Evolutionary conservation across 2,797 vertebrate species (phyloP), one percentile per base, ranked within the genome.

Genomic region (Tympanoctomys barrerae): DNA sequence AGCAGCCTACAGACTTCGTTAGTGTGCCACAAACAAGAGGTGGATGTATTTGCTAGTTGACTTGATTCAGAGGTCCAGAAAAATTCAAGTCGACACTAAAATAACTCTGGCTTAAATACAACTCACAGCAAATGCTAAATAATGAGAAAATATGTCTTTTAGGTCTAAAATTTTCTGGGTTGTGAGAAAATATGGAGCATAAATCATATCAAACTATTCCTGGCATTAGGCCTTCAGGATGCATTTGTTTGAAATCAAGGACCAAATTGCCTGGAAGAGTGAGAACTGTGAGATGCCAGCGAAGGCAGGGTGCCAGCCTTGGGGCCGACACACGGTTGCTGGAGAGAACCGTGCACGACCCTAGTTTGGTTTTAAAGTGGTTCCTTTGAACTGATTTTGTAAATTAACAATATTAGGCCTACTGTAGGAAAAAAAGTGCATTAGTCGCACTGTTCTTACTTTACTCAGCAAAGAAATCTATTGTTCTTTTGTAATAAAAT

Each of bases 231-330:
- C 98, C 98, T 98, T 98, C 98, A 98, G 98, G 98, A 98, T 98
- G 98, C 98, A 98, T 98, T 98, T 98, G 98, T 98, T 98, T 98
- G 98, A 98, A 98, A 98, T 98, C 98, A 98, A 97, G 97, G 98
- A 98, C 98, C 98, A 98, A 98, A 98, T 98, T 98, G 98, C 97
- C 98, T 98, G 98, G 98, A 98, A 98, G 97, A 33, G 97, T 92
- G 82, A 97, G 98, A 98, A 97, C 93, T 86, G 49, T 88, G 95
- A 97, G 97, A 97, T 98, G 98, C 98, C 98, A 98, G 97, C 87
- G 31, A 96, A 96, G 98, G 98, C 98, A 46, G 97, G 71, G 95
- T 98, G 98, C 98, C 98, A 98, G 98, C 96, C 97, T 98, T 98
- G 98, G 98, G 98, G 97, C 97, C 91, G 89, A 97, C 96, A 95